Conservation (phyloP, 2,113 vertebrate species). For the Rhynchopsitta pachyrhyncha region DNA sequence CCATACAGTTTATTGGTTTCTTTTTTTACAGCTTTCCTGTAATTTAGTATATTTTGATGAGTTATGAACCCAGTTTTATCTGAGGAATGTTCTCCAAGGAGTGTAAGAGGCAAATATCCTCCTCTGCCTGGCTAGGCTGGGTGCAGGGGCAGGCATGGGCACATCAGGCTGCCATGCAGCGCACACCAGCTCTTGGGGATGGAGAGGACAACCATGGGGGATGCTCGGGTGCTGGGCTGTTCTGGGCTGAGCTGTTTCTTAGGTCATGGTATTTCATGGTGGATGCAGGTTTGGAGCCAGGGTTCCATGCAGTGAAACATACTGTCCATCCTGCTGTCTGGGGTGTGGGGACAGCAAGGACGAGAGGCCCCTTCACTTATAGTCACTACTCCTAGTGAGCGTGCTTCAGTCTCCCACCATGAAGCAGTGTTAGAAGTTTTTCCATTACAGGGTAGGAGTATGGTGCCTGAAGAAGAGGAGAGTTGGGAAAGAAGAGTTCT, state of each 20-base stretch:
- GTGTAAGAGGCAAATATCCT: background rate
- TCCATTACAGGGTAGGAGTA: background rate
- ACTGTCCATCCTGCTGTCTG: rapidly evolving
- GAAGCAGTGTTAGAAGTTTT: background rate
- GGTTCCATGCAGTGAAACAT: rapidly evolving
- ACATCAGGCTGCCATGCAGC: rapidly evolving
- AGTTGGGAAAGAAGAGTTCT: background rate
- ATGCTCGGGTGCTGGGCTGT: rapidly evolving
- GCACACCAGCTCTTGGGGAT: rapidly evolving
- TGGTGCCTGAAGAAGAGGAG: background rate
- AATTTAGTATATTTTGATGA: slow-evolving; percentile 28
- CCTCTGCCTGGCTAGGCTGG: background rate
- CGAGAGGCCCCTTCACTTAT: background rate
- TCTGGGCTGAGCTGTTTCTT: background rate
- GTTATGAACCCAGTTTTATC: slow-evolving; percentile 40
- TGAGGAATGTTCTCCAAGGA: slow-evolving; percentile 9
- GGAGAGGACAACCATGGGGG: rapidly evolving
- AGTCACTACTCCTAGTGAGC: background rate
- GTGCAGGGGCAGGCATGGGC: rapidly evolving
- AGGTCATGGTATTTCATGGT: background rate
- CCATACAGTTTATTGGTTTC: background rate
- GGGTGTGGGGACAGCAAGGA: background rate
- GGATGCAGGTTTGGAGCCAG: background rate
- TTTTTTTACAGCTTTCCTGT: slow-evolving; percentile 44
- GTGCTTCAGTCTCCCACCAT: background rate